Base-by-base conservation (phyloP, 1,140 invertebrate species). In the Aphis craccivora region DNA sequence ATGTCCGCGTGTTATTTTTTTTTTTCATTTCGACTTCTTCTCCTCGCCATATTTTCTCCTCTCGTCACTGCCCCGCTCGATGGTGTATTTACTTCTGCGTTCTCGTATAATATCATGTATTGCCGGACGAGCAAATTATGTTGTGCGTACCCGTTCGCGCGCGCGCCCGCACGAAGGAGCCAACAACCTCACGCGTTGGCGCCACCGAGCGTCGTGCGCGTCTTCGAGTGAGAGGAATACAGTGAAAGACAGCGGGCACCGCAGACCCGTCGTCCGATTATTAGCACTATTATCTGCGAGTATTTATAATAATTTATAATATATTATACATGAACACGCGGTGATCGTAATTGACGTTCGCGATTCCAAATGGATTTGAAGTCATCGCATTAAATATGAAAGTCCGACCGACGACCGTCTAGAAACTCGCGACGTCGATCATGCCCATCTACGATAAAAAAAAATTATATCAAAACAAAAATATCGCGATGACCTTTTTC, bases 111-210 rank as follows among this genome's bases (percentile, higher is more conserved):
- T 23, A 37, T 67, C 30, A 35, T 18, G 60, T 37, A 83, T 37
- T 40, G 83, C 83, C 37, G 9, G 81, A 23, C 40, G 14, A 45
- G 40, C 40, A 87, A 45, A 87, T 87, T 43, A 83, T 83, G n/a
- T 76, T 40, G 7, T 40, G 18, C 9, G 20, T 23, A 40, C 23
- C 30, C 20, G n/a, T 18, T 11, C 40, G 25, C 25, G 23, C 83
- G 40, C 84, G 14, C 83, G 40, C 43, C 30, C 84, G 30, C 45
- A 45, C 86, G 45, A 48, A 87, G 18, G 43, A 48, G 86, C 86
- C 86, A 87, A 87, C 86, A 87, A 87, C 86, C 86, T 87, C 86
- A 30, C 86, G 18, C 30, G 43, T 20, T 48, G 43, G 43, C 86
- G 86, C 43, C 86, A n/a, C 25, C 43, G 86, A 30, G 30, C 25